Evolutionary conservation across 2,888 invertebrate species (phyloP).

Genomic region (Sminthurides aquaticus): DNA sequence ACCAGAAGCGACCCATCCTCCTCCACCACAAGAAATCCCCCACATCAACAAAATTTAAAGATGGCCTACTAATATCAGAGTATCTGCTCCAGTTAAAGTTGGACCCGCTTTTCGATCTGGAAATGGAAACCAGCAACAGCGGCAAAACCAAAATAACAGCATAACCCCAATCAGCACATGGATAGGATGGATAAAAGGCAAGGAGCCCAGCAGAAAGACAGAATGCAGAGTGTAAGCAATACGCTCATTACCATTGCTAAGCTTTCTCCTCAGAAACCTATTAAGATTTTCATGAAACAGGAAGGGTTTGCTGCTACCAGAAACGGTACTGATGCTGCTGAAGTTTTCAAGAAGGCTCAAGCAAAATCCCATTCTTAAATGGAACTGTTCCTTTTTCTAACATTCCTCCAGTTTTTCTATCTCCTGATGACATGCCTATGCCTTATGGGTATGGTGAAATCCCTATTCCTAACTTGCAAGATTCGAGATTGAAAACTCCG

Average conservation of each 20-base stretch:
- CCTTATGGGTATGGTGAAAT: constrained; percentile 41
- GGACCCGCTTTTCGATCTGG: neutral
- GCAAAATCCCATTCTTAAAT: constrained; percentile 43
- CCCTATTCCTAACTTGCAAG: constrained; percentile 40
- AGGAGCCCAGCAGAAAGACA: constrained; percentile 11
- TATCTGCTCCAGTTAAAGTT: neutral
- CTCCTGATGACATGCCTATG: constrained; percentile 38
- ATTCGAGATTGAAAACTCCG: constrained; percentile 16
- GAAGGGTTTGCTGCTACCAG: constrained; percentile 38
- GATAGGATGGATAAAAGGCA: neutral
- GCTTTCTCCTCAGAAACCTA: constrained; percentile 41
- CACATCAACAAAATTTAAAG: too few relatives aligned
- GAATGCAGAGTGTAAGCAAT: constrained; percentile 29
- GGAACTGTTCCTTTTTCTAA: constrained; percentile 35
- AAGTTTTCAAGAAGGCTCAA: constrained; percentile 43
- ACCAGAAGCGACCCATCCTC: neutral
- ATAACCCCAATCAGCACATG: constrained; percentile 4
- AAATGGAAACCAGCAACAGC: neutral
- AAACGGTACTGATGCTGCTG: constrained; percentile 39
- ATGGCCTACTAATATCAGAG: neutral
- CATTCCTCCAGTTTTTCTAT: constrained; percentile 40
- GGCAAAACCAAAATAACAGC: neutral
- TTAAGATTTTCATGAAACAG: constrained; percentile 39
- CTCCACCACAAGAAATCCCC: too few relatives aligned
- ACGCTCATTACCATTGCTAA: constrained; percentile 40